Conservation (phyloP, 2,113 vertebrate species). For the Dipodomys merriami region DNA sequence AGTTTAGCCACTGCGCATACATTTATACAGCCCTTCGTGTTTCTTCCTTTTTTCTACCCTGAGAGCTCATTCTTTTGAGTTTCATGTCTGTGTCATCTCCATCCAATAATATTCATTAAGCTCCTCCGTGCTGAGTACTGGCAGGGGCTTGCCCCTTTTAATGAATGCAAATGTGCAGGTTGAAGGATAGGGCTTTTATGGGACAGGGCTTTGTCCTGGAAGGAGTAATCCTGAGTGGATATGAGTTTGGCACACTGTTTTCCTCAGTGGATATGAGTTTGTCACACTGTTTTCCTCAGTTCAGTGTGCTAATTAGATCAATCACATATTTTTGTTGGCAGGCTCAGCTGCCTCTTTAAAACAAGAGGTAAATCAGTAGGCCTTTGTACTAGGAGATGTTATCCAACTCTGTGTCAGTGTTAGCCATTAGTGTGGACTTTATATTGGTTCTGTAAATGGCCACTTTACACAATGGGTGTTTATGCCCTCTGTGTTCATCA, state of each 20-base stretch:
- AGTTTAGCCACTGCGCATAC: neutral
- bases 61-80: slow-evolving; percentile 58
- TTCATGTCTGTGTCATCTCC: slow-evolving; percentile 39
- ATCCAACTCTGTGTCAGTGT: slow-evolving; percentile 25
- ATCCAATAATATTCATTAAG: slow-evolving; percentile 55
- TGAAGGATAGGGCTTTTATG: slow-evolving; percentile 56
- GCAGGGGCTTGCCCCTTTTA: neutral
- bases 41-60: neutral
- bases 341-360: slow-evolving; percentile 48
- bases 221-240: slow-evolving; percentile 40
- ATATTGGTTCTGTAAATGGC: slow-evolving; percentile 51
- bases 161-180: neutral
- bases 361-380: slow-evolving; percentile 50
- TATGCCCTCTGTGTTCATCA: neutral
- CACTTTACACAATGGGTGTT: neutral
- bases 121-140: slow-evolving; percentile 7
- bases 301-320: slow-evolving; percentile 73
- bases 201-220: slow-evolving; percentile 38
- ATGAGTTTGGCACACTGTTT: slow-evolving; percentile 14
- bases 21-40: slow-evolving; percentile 41
- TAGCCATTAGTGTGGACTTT: slow-evolving; percentile 16
- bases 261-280: slow-evolving; percentile 33
- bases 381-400: slow-evolving; percentile 50
- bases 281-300: slow-evolving; percentile 8
- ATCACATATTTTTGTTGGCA: slow-evolving; percentile 67